phyloP scores from a whole-genome alignment of 2,797 vertebrate species.

The Meriones psammophilus region DNA sequence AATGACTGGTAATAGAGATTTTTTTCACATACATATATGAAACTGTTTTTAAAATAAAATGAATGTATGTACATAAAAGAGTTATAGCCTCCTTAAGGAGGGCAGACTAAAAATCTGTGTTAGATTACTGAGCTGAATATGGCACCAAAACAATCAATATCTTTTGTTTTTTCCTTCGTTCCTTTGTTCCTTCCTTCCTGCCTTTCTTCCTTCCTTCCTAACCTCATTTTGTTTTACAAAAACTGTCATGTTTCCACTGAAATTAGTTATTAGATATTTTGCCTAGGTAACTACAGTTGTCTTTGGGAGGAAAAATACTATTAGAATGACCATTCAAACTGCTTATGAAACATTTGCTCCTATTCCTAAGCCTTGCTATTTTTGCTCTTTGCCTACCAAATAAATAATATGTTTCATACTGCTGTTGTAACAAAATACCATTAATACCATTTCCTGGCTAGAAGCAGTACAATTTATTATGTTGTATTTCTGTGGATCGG shows the following conservation, averaged over 20 bases:
- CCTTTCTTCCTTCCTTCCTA: background rate
- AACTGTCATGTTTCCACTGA: conserved; percentile 51
- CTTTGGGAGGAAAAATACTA: background rate
- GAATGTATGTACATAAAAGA: conserved; percentile 29
- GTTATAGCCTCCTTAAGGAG: conserved; percentile 46
- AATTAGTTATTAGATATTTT: conserved; percentile 30
- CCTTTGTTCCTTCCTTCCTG: background rate
- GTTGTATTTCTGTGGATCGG: background rate
- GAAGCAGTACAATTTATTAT: background rate
- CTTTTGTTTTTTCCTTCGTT: conserved; percentile 3
- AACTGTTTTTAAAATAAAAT: conserved; percentile 43
- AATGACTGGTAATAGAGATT: background rate
- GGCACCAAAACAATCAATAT: conserved; percentile 20
- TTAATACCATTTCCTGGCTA: background rate
- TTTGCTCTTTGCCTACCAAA: conserved; percentile 31
- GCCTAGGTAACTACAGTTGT: background rate
- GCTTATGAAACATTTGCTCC: conserved; percentile 12
- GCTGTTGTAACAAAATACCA: background rate
- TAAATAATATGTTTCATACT: conserved; percentile 28
- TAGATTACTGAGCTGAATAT: background rate
- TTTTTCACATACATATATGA: background rate
- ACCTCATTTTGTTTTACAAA: conserved; percentile 56
- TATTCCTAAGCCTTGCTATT: background rate
- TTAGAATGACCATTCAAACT: conserved; percentile 16
- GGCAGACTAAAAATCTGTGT: conserved; percentile 55